Conservation (phyloP, 2,888 invertebrate genomes). For the Hymenopus coronatus region DNA sequence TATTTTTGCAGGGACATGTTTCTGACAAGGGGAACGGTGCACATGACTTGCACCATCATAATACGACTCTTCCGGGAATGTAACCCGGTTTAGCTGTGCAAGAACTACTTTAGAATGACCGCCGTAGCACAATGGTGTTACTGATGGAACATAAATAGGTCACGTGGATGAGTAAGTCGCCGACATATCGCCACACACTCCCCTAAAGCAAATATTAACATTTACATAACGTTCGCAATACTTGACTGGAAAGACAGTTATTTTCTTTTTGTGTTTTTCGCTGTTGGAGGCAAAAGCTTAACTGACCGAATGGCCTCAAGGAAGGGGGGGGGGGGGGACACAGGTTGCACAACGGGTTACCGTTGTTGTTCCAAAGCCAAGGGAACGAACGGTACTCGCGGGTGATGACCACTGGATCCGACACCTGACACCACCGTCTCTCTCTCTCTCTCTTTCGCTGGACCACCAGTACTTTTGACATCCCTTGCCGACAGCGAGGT, state of each 20-base stretch:
- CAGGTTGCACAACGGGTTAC: background rate
- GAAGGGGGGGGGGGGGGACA: background rate
- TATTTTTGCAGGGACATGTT: too few species aligned
- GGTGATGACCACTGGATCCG: background rate
- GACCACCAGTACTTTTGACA: background rate
- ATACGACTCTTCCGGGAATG: background rate
- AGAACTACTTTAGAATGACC: background rate
- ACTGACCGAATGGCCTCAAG: too few species aligned
- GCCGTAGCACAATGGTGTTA: background rate
- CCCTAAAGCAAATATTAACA: background rate
- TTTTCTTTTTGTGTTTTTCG: background rate
- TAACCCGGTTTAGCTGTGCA: background rate
- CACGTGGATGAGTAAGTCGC: background rate
- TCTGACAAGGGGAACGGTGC: background rate
- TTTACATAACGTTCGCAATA: background rate
- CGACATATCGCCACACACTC: background rate
- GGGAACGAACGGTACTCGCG: background rate
- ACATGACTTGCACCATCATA: background rate
- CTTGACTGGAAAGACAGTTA: background rate
- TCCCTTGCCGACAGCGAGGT: background rate
- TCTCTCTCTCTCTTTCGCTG: background rate
- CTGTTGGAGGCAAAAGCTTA: background rate
- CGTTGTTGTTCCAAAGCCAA: background rate
- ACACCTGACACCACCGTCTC: background rate
- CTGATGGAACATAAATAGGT: background rate